phyloP scores from a whole-genome alignment of 2,797 vertebrate species.

The Mallotus villosus region DNA sequence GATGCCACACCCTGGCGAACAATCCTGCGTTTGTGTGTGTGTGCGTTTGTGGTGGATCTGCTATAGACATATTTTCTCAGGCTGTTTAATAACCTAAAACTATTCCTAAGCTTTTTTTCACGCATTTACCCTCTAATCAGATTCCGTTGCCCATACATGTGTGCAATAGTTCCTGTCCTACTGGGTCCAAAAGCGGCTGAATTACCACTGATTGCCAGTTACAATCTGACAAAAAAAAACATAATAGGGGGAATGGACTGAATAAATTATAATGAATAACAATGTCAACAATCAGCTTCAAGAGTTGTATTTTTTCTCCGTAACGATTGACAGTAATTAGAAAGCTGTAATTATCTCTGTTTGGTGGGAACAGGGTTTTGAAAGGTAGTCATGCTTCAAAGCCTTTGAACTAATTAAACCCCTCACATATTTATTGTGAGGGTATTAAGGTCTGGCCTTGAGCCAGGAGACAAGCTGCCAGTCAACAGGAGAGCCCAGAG shows the following conservation, averaged over 20 bases:
- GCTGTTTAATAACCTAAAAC: background rate
- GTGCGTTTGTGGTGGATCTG: background rate
- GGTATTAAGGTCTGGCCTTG: background rate
- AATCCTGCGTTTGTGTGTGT: background rate
- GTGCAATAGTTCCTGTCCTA: background rate
- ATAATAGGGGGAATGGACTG: constrained; percentile 8
- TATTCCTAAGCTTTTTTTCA: background rate
- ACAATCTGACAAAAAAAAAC: constrained; percentile 4
- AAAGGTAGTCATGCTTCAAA: background rate
- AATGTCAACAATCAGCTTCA: background rate
- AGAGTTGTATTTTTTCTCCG: background rate
- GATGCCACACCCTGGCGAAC: no score
- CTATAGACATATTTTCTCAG: background rate
- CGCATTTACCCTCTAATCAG: background rate
- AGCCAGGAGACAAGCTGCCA: background rate
- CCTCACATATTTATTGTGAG: background rate
- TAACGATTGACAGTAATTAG: constrained; percentile 9
- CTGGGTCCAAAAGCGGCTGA: background rate
- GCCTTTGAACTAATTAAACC: constrained; percentile 11
- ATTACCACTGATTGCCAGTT: background rate
- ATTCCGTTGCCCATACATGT: background rate
- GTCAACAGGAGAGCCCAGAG: background rate
- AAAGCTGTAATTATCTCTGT: background rate
- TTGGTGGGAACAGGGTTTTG: constrained; percentile 2
- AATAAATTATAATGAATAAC: background rate